These are phyloP conservation scores for Pachliopta kotzebuea DNA, from an alignment of 2,888 invertebrate species.

Conservation along the genomic window DNA sequence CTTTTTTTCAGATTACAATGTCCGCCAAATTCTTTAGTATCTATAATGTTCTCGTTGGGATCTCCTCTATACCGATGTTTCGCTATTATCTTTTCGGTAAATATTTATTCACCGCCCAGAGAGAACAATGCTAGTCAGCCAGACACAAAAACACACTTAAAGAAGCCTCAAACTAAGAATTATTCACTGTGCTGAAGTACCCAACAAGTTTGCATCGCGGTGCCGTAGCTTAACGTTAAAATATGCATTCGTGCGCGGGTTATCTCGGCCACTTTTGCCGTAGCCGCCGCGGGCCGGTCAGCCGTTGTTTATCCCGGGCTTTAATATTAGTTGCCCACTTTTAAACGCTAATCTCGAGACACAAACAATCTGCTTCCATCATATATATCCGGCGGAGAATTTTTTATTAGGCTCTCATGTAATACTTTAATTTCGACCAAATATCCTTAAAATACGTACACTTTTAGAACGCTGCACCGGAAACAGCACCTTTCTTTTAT, in stretches of 20 bases:
- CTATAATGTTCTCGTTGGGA: slow-evolving; percentile 37
- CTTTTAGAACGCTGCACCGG: too few relatives aligned
- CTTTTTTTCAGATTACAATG: slow-evolving; percentile 63
- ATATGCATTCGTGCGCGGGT: slow-evolving; percentile 71
- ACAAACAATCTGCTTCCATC: slow-evolving; percentile 31
- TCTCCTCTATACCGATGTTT: slow-evolving; percentile 45
- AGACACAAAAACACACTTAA: slow-evolving; percentile 38
- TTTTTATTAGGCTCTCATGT: background rate
- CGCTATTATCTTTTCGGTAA: slow-evolving; percentile 23
- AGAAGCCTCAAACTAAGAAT: slow-evolving; percentile 62
- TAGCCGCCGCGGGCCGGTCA: slow-evolving; percentile 57
- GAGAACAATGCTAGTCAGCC: slow-evolving; percentile 32
- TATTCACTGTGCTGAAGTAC: slow-evolving; percentile 65
- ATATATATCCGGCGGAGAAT: slow-evolving; percentile 3
- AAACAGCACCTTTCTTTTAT: background rate
- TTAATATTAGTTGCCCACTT: slow-evolving; percentile 54
- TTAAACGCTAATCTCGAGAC: slow-evolving; percentile 37
- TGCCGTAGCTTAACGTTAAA: slow-evolving; percentile 69
- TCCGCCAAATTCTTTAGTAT: slow-evolving; percentile 45
- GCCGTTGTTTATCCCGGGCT: slow-evolving; percentile 61
- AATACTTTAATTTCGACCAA: background rate
- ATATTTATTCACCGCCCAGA: slow-evolving; percentile 16
- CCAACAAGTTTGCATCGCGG: slow-evolving; percentile 65
- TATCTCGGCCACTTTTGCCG: slow-evolving; percentile 68
- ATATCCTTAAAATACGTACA: background rate